phyloP scores from a whole-genome alignment of 2,888 invertebrate genomes.

The Caenorhabditis sulstoni region DNA sequence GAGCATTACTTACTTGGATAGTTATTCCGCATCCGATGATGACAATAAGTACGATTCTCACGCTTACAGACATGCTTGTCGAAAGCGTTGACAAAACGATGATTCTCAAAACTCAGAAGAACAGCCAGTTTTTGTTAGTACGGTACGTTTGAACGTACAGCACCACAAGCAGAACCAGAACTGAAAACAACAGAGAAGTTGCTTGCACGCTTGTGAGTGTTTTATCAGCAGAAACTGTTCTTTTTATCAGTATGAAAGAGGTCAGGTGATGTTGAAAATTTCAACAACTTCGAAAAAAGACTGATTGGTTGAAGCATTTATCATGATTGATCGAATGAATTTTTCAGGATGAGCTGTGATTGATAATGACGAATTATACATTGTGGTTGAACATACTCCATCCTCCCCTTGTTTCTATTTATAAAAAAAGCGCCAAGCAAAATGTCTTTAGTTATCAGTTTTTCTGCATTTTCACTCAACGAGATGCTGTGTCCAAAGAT shows the following conservation, averaged over 20 bases:
- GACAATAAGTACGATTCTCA: slow-evolving; percentile 62
- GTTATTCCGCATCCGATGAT: slow-evolving; percentile 70
- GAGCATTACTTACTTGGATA: slow-evolving; percentile 64
- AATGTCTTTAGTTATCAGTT: too few species aligned
- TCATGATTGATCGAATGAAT: too few species aligned
- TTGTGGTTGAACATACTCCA: too few species aligned
- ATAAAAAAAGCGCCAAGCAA: too few species aligned
- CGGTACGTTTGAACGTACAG: slow-evolving; percentile 40
- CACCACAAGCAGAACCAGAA: slow-evolving; percentile 32
- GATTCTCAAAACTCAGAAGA: slow-evolving; percentile 11
- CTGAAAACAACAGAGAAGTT: neutral
- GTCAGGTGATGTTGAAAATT: too few species aligned
- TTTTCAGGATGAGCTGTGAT: too few species aligned
- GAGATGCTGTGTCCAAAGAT: too few species aligned
- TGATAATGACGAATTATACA: too few species aligned
- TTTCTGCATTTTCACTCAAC: too few species aligned
- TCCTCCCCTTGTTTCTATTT: too few species aligned
- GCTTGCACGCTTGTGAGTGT: neutral
- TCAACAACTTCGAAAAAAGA: too few species aligned
- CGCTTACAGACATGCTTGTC: slow-evolving; percentile 60
- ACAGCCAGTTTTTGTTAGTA: slow-evolving; percentile 49
- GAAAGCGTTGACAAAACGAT: slow-evolving; percentile 13
- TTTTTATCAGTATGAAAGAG: neutral
- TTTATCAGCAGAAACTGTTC: neutral
- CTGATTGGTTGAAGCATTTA: too few species aligned